Conservation (phyloP, 2,888 invertebrate genomes). For the Ormia ochracea region DNA sequence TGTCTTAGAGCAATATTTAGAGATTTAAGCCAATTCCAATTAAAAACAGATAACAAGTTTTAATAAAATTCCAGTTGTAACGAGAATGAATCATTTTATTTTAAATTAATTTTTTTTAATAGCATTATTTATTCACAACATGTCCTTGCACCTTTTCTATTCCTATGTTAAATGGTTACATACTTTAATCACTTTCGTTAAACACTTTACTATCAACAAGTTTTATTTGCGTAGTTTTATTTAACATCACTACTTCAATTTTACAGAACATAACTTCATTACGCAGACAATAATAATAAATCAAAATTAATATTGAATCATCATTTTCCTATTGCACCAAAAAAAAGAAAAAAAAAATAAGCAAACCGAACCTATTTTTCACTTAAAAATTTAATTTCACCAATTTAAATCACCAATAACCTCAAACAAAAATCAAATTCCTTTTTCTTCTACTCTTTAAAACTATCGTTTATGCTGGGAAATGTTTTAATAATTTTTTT, state of each 20-base stretch:
- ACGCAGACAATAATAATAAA: constrained; percentile 59
- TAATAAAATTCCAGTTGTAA: no score
- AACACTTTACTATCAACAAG: constrained; percentile 16
- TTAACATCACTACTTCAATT: constrained; percentile 58
- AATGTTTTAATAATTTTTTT: constrained; percentile 42
- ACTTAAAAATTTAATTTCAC: constrained; percentile 46
- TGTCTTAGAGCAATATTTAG: no score
- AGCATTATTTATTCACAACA: no score
- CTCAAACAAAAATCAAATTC: constrained; percentile 34
- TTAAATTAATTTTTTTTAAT: background rate
- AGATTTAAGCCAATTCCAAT: no score
- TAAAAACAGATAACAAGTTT: no score
- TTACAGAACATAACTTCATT: constrained; percentile 61
- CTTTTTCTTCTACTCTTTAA: constrained; percentile 51
- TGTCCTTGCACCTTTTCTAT: background rate
- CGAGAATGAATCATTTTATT: no score
- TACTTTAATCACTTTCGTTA: background rate
- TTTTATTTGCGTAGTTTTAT: constrained; percentile 34
- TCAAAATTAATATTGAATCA: constrained; percentile 36
- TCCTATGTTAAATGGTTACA: background rate
- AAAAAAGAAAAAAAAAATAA: constrained; percentile 38
- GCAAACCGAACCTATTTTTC: constrained; percentile 41
- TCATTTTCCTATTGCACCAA: constrained; percentile 59
- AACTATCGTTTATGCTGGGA: constrained; percentile 51
- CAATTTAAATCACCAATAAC: constrained; percentile 46